Percentiles rank a stretch among this genome's conserved stretches.
These are phyloP conservation scores for Notodonta dromedarius DNA, from an alignment of 2,888 invertebrate genomes.

Conservation along the genomic window DNA sequence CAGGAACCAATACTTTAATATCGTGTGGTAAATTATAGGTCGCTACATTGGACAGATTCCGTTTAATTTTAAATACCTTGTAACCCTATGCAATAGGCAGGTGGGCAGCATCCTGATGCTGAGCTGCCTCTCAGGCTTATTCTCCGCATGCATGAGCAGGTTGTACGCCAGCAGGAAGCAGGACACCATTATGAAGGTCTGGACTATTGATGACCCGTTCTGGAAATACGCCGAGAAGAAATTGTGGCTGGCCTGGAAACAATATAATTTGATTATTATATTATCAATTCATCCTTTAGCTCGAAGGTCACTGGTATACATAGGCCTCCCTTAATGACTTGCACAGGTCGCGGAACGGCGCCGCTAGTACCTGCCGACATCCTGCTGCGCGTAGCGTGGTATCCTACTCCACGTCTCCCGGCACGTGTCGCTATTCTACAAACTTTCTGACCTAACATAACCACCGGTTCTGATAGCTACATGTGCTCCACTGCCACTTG, in stretches of 20 bases:
- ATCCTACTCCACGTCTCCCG: no score
- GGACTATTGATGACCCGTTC: conserved; percentile 60
- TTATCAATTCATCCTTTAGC: background rate
- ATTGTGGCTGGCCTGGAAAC: conserved; percentile 44
- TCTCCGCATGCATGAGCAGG: conserved; percentile 47
- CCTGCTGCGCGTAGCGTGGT: background rate
- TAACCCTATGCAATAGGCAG: conserved; percentile 48
- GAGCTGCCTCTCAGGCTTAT: conserved; percentile 33
- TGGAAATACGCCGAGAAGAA: conserved; percentile 48
- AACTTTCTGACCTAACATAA: no score
- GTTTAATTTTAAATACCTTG: conserved; percentile 44
- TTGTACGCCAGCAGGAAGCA: conserved; percentile 64
- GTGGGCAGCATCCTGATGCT: conserved; percentile 47
- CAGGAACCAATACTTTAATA: no score
- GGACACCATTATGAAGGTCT: conserved; percentile 59
- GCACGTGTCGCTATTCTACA: no score
- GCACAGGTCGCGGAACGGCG: no score
- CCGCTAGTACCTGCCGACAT: background rate
- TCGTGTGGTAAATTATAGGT: background rate
- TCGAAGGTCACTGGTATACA: background rate
- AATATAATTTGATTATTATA: background rate
- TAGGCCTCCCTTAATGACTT: background rate
- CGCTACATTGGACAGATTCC: no score
- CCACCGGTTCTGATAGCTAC: no score
- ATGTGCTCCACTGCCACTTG: no score